Conservation (phyloP, 1,140 invertebrate species). For the Pogonomyrmex barbatus region DNA sequence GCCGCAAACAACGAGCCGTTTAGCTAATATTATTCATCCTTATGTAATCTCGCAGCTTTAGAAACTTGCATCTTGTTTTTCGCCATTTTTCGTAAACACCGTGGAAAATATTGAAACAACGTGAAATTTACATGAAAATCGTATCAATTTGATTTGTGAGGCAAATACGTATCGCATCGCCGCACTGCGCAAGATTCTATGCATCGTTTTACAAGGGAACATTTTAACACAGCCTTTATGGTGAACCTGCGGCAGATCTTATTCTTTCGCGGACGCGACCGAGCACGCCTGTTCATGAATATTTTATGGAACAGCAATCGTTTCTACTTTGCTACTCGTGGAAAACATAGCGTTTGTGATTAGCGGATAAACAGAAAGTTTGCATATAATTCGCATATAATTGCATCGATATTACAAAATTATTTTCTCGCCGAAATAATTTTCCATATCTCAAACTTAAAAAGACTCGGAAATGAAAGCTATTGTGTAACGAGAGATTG, state of each 20-base stretch:
- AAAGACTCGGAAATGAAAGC: background rate
- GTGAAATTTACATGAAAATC: slow-evolving; percentile 50
- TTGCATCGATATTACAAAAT: background rate
- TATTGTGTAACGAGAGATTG: no score
- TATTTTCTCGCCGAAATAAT: background rate
- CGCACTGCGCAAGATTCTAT: background rate
- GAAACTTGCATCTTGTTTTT: background rate
- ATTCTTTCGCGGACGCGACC: background rate
- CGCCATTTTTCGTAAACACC: background rate
- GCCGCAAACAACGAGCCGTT: background rate
- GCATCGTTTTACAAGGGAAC: slow-evolving; percentile 31
- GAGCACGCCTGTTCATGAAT: slow-evolving; percentile 36
- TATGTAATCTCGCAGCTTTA: background rate
- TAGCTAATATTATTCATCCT: background rate
- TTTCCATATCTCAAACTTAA: background rate
- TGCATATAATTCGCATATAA: background rate
- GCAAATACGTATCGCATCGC: slow-evolving; percentile 26
- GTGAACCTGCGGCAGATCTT: slow-evolving; percentile 10
- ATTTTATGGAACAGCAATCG: slow-evolving; percentile 22
- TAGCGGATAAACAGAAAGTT: background rate
- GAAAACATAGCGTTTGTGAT: background rate
- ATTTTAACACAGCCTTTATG: slow-evolving; percentile 28
- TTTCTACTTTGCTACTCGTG: slow-evolving; percentile 15
- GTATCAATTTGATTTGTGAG: slow-evolving; percentile 53
- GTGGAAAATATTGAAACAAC: slow-evolving; percentile 15